Evolutionary conservation across 2,113 vertebrate genomes (phyloP).

Genomic region (Antechinus flavipes): DNA sequence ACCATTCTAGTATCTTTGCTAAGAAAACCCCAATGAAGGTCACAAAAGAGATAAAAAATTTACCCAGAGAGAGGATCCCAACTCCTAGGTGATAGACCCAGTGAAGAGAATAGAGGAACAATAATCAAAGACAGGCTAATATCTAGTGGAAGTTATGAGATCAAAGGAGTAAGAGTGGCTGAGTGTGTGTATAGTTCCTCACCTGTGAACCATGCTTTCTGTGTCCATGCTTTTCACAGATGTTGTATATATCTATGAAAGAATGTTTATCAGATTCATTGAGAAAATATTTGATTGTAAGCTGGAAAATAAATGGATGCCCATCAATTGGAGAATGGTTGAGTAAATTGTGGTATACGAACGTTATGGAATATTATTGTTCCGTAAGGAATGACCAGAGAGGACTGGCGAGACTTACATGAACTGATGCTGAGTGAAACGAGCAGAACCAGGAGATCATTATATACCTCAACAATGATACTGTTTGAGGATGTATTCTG

Average conservation of each 20-base stretch:
- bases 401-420: too few species aligned
- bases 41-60: background rate
- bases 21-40: background rate
- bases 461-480: too few species aligned
- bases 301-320: too few species aligned
- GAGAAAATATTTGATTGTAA: background rate
- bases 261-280: background rate
- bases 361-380: too few species aligned
- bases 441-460: too few species aligned
- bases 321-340: too few species aligned
- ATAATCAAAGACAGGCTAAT: background rate
- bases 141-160: background rate
- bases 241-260: background rate
- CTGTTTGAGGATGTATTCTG: too few species aligned
- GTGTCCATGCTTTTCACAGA: background rate
- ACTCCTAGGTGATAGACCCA: background rate
- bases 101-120: background rate
- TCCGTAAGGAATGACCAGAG: too few species aligned
- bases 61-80: background rate
- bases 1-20: background rate
- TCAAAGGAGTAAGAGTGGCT: too few species aligned
- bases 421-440: too few species aligned
- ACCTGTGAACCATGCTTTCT: background rate
- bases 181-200: background rate
- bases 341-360: too few species aligned